Evolutionary conservation across 2,888 invertebrate species (phyloP), one percentile per base, ranked within the genome.

Genomic region (Amiota mariae): DNA sequence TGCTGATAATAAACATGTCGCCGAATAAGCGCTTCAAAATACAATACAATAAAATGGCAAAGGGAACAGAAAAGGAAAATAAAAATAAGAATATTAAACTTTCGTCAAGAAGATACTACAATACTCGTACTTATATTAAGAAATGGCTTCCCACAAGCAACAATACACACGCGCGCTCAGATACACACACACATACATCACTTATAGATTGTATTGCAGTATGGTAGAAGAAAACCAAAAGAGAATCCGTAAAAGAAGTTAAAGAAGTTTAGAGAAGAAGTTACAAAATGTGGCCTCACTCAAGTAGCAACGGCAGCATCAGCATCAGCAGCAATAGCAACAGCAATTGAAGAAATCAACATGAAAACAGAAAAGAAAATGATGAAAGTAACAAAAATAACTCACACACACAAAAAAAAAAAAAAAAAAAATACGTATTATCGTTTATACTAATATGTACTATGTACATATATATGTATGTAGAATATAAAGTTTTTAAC

Each of bases 11-110:
- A 59, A 59, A 59, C 59, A 59, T 59, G 59, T 59, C 59, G 59
- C 59, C 59, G 59, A 15, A 20, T 84, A 82, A 82, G 81, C 84
- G 84, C 79, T 84, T 84, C 84, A 76, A 84, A 84, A 82, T 84
- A 84, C 80, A 81, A 82, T 82, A 77, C 82, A 82, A 80, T 75
- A 73, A 79, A 79, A 82, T 54, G 20, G 4, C 8, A 20, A 71
- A 75, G 64, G 61, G 70, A 74, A 80, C 70, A 77, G 71, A 71
- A 59, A 59, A 57, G 49, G 54, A 51, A 54, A 49, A 61, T 24
- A 48, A 47, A n/a, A 51, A 20, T 10, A 51, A 56, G 0, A 71
- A 51, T 18, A 72, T 70, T 10, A 18, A 18, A 36, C 36, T 36
- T 36, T 36, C 36, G 2, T 36, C 36, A 36, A 36, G 36, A 36